Conservation (phyloP, 2,113 vertebrate species). For the Scalopus aquaticus region DNA sequence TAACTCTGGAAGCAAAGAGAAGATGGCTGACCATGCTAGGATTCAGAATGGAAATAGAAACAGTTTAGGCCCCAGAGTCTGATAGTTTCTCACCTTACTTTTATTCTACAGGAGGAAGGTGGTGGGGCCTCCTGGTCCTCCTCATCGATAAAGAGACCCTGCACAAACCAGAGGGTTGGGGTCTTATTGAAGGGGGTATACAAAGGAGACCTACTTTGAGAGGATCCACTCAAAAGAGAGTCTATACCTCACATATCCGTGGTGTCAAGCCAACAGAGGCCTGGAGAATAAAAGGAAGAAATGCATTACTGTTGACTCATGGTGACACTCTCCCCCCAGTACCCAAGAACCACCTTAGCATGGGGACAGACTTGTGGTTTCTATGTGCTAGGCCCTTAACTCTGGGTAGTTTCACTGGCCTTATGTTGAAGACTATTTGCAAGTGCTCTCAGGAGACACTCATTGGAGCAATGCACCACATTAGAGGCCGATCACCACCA, state of each 20-base stretch:
- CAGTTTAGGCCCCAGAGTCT: slow-evolving; percentile 83
- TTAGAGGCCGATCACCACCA: background rate
- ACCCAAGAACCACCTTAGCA: background rate
- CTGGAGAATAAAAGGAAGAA: slow-evolving; percentile 83
- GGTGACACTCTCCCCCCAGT: background rate
- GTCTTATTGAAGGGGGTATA: slow-evolving; percentile 44
- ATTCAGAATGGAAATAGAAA: background rate
- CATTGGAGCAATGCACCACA: background rate
- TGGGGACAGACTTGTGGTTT: background rate
- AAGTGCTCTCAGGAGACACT: background rate
- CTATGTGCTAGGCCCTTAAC: background rate
- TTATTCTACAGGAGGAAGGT: slow-evolving; percentile 91
- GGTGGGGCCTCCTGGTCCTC: slow-evolving; percentile 85
- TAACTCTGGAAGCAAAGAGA: slow-evolving; percentile 7
- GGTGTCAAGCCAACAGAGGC: slow-evolving; percentile 95
- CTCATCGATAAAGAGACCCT: slow-evolving; percentile 93
- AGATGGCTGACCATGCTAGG: background rate
- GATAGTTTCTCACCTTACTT: slow-evolving; percentile 91
- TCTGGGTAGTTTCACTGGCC: background rate
- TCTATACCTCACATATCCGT: slow-evolving; percentile 95
- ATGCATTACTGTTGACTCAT: background rate
- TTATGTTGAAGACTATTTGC: background rate
- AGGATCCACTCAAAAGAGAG: slow-evolving; percentile 67
- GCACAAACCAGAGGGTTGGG: slow-evolving; percentile 68
- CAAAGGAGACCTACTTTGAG: slow-evolving; percentile 48